Percentiles rank a stretch among this genome's conserved stretches.
Conservation (phyloP, 2,113 vertebrate genomes). For the Periophthalmodon schlosseri region DNA sequence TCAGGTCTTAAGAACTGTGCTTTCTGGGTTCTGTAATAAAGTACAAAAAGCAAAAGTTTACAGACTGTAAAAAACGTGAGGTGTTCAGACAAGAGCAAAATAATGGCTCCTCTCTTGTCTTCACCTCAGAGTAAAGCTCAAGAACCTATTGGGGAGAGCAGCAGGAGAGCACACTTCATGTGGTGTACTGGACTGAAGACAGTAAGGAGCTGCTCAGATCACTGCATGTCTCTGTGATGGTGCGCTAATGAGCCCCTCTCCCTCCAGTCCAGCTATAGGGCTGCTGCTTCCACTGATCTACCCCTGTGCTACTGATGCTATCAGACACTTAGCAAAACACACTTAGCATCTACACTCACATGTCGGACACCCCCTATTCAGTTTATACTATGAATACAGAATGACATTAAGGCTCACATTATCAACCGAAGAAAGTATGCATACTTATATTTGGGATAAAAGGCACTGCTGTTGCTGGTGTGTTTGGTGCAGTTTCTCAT, state of each 20-base stretch:
- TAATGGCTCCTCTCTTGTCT: not conserved
- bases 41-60: not conserved
- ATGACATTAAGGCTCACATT: not conserved
- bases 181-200: conserved; percentile 5
- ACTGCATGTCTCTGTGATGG: conserved; percentile 40
- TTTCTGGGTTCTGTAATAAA: not conserved
- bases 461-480: no score
- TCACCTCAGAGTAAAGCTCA: not conserved
- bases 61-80: not conserved
- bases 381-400: not conserved
- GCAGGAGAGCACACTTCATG: not conserved
- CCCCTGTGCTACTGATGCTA: conserved; percentile 35
- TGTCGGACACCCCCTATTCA: conserved; percentile 14
- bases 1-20: no score
- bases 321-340: conserved; percentile 26
- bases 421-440: not conserved
- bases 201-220: conserved; percentile 16
- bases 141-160: conserved; percentile 5
- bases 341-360: conserved; percentile 34
- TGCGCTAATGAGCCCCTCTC: conserved; percentile 42
- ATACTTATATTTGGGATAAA: no score
- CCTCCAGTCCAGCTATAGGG: conserved; percentile 31
- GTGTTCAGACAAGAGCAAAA: not conserved
- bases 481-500: no score
- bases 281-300: conserved; percentile 5